phyloP scores from a whole-genome alignment of 2,113 vertebrate species.

The Eurypyga helias region DNA sequence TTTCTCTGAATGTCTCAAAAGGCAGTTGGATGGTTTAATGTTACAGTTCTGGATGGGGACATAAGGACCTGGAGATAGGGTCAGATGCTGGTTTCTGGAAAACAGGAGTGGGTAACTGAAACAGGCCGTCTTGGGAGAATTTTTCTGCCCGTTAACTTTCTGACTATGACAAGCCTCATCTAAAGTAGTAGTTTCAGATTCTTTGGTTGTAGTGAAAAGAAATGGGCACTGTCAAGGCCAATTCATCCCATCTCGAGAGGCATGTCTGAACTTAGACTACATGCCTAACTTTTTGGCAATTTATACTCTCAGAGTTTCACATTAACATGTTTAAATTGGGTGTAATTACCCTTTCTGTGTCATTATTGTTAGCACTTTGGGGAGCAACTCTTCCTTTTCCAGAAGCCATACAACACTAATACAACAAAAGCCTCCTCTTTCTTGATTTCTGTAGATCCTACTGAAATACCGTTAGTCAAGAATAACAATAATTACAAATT shows the following conservation, averaged over 20 bases:
- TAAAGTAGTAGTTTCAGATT: not conserved
- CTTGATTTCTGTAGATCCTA: not conserved
- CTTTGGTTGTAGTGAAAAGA: not conserved
- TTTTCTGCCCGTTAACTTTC: not conserved
- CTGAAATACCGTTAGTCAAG: not conserved
- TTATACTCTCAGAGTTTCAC: not conserved
- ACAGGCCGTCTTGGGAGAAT: not conserved
- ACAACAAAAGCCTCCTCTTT: not conserved
- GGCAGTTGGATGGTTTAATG: not conserved
- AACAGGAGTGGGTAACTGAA: not conserved
- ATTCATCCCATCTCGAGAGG: not conserved
- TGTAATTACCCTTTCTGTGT: not conserved
- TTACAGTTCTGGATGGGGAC: not conserved
- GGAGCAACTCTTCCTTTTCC: not conserved
- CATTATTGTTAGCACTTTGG: not conserved
- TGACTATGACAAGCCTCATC: not conserved
- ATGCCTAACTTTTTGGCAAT: not conserved
- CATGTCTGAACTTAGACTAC: not conserved
- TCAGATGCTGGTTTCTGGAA: not conserved
- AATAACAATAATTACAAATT: not conserved
- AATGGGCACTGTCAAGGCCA: not conserved
- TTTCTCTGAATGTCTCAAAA: not conserved
- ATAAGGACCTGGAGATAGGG: not conserved
- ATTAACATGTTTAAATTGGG: fast-evolving
- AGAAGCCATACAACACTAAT: not conserved